Conservation (phyloP, 92 coral and sea anemone species). For the Heliopora coerulea region DNA sequence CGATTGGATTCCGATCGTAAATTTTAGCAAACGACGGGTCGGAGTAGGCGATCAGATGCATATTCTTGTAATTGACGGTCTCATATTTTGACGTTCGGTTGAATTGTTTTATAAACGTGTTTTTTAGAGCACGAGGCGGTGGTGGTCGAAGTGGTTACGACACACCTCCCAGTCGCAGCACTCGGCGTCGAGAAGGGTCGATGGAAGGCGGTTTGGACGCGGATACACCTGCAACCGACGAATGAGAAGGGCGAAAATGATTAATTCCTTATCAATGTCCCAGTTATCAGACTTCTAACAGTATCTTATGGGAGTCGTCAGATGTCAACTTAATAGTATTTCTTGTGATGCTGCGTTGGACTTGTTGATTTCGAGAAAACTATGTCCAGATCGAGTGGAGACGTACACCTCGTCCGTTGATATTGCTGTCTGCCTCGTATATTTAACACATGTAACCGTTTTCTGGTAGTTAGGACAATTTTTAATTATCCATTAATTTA, state of each 20-base stretch:
- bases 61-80: too few relatives aligned
- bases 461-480: not conserved
- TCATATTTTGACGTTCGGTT: too few relatives aligned
- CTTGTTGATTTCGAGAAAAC: not conserved
- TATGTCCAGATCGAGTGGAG: too few relatives aligned
- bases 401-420: too few relatives aligned
- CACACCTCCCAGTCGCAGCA: slow-evolving; percentile 89
- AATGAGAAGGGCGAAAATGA: not conserved
- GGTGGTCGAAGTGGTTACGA: slow-evolving; percentile 87
- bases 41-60: too few relatives aligned
- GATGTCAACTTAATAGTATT: not conserved
- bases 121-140: slow-evolving; percentile 28
- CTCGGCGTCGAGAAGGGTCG: slow-evolving; percentile 50
- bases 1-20: too few relatives aligned
- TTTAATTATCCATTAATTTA: not conserved
- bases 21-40: too few relatives aligned
- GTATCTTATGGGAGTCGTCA: too few relatives aligned
- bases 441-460: not conserved
- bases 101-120: too few relatives aligned
- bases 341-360: not conserved
- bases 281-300: not conserved
- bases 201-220: slow-evolving; percentile 48
- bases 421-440: too few relatives aligned
- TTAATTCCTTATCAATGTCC: not conserved
- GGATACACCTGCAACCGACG: not conserved